phyloP scores from a whole-genome alignment of 2,113 vertebrate species.

The Corythornis vintsioides region DNA sequence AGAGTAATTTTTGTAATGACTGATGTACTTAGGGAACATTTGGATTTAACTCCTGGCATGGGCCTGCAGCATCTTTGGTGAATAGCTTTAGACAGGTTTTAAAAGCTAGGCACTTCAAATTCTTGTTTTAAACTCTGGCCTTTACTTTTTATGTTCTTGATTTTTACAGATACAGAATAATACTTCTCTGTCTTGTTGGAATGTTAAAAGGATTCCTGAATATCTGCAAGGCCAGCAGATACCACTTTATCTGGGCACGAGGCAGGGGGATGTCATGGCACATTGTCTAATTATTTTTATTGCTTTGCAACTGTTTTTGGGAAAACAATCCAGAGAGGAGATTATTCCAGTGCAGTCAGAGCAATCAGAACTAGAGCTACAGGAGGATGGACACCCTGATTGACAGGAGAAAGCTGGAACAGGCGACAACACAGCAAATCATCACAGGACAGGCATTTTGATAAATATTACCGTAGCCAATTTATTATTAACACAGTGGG shows the following conservation, averaged over 20 bases:
- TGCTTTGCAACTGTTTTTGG: slow-evolving; percentile 26
- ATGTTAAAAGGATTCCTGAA: background rate
- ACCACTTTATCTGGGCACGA: background rate
- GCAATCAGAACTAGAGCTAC: background rate
- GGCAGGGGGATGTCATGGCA: background rate
- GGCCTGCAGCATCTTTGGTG: background rate
- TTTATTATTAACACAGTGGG: slow-evolving; percentile 63
- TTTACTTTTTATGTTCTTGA: background rate
- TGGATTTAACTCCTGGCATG: slow-evolving; percentile 1
- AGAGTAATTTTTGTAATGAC: background rate
- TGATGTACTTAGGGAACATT: background rate
- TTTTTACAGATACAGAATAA: slow-evolving; percentile 1
- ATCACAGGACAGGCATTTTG: slow-evolving; percentile 46
- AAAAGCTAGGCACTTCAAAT: background rate
- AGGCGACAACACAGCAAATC: slow-evolving; percentile 41
- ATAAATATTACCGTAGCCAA: slow-evolving; percentile 56
- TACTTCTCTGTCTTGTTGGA: background rate
- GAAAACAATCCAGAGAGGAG: slow-evolving; percentile 10
- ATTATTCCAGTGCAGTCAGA: slow-evolving; percentile 6
- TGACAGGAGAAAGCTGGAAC: slow-evolving; percentile 35
- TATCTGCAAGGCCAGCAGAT: slow-evolving; percentile 42
- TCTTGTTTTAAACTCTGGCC: background rate
- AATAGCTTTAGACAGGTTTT: background rate
- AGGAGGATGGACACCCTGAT: slow-evolving; percentile 32
- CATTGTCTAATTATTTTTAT: slow-evolving; percentile 33